Percentiles rank a stretch among this genome's conserved stretches.
Evolutionary conservation across 2,797 vertebrate species (phyloP).

Genomic region (Lacerta agilis): DNA sequence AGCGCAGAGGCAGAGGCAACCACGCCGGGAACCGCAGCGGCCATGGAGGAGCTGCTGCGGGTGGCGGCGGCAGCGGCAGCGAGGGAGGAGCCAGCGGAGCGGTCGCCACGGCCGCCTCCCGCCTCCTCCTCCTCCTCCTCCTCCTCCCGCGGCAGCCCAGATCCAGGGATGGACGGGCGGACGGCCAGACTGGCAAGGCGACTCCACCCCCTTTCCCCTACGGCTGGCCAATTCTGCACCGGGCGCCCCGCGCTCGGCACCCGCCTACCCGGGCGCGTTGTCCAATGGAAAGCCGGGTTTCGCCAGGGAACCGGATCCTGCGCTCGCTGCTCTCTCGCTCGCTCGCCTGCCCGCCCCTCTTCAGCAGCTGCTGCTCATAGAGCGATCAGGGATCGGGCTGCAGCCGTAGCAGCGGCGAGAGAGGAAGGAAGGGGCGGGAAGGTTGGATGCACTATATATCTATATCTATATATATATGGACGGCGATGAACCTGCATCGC

Average conservation of each 20-base stretch:
- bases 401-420: background rate
- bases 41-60: conserved; percentile 20
- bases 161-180: background rate
- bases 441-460: no score
- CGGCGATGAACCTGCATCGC: no score
- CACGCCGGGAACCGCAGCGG: conserved; percentile 18
- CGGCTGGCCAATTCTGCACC: background rate
- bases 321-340: background rate
- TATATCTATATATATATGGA: background rate
- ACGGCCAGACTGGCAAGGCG: background rate
- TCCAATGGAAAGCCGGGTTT: background rate
- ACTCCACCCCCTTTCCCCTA: background rate
- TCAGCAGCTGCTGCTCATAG: no score
- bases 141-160: background rate
- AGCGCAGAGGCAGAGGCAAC: background rate
- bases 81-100: background rate
- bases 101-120: background rate
- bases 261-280: conserved; percentile 8
- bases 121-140: background rate
- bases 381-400: background rate
- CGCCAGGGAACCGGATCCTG: conserved; percentile 1
- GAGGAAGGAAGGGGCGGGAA: conserved; percentile 7
- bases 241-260: background rate
- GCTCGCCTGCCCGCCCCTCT: background rate
- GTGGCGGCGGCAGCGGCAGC: background rate